Evolutionary conservation across 2,113 vertebrate species (phyloP), one percentile per base, ranked within the genome.

Genomic region (Lota lota): DNA sequence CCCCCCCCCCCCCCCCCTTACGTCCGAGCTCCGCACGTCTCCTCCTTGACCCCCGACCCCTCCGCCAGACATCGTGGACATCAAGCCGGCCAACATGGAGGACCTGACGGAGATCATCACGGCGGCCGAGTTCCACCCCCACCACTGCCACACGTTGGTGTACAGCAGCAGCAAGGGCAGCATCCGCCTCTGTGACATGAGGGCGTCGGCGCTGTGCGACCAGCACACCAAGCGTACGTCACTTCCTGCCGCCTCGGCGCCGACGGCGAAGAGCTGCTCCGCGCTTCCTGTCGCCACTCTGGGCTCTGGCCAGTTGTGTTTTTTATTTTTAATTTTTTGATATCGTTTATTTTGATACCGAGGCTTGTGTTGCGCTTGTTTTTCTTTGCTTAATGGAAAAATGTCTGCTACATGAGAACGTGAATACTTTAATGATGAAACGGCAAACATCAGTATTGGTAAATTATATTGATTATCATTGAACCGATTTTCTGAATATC

Each of bases 81-180:
- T 99, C 78, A 99, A 99, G 82, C 97, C 97, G 58, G 93, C 95
- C 90, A 99, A 99, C 90, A 99, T 99, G 97, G 97, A 99, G 81
- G 97, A 99, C 88, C 91, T 99, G 58, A 99, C 97, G 0, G 97
- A 99, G 88, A 96, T 99, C 88, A 98, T 99, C 79, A 99, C 97
- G 0, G 96, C 97, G 0, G 95, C 95, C 0, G 97, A 99, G 88
- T 99, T 99, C 83, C 97, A 99, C 73, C 97, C 97, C 1, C 94
- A 95, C 81, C 96, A 96, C 90, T 99, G 97, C 78, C 98, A 96
- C 86, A 99, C 95, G 0, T 97, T 99, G 2, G 97, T 99, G 8
- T 99, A 98, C 92, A 99, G 97, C 94, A 99, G 97, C 91, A 99
- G 97, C 85, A 99, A 99, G 91, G 97, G 97, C 78, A 98, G 96